phyloP scores from a whole-genome alignment of 2,797 vertebrate genomes.

The Halcyon leucocephala region DNA sequence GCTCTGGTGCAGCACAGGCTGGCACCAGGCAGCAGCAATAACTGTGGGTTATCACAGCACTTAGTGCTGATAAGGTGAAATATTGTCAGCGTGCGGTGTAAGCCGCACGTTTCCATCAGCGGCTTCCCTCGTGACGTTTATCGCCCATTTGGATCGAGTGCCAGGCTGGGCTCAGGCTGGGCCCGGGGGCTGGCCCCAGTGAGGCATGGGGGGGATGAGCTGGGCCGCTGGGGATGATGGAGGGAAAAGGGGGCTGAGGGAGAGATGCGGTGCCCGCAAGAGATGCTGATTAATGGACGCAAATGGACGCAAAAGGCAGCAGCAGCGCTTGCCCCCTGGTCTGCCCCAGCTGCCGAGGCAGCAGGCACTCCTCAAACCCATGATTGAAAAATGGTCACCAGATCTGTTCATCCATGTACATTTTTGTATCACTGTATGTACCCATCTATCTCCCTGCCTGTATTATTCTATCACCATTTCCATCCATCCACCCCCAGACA shows the following conservation, averaged over 20 bases:
- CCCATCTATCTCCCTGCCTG: background rate
- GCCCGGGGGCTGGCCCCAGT: background rate
- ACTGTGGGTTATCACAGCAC: background rate
- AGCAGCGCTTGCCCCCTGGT: fast-evolving
- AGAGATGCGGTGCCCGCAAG: background rate
- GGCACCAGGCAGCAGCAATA: background rate
- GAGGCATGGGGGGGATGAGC: fast-evolving
- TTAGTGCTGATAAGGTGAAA: background rate
- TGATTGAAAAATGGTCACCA: background rate
- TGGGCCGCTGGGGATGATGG: fast-evolving
- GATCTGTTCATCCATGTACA: background rate
- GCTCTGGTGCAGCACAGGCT: fast-evolving
- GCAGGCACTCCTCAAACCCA: background rate
- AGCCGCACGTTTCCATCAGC: background rate
- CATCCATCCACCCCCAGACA: background rate
- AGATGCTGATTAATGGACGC: background rate
- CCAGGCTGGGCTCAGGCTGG: background rate
- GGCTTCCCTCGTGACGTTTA: fast-evolving
- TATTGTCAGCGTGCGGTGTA: background rate
- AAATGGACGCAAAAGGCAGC: fast-evolving
- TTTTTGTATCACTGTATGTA: background rate
- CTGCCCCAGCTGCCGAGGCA: fast-evolving
- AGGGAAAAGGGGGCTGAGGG: background rate
- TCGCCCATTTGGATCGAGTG: fast-evolving
- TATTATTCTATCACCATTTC: background rate